Conservation (phyloP, 1,140 invertebrate species). For the Ostrea denselamellosa region DNA sequence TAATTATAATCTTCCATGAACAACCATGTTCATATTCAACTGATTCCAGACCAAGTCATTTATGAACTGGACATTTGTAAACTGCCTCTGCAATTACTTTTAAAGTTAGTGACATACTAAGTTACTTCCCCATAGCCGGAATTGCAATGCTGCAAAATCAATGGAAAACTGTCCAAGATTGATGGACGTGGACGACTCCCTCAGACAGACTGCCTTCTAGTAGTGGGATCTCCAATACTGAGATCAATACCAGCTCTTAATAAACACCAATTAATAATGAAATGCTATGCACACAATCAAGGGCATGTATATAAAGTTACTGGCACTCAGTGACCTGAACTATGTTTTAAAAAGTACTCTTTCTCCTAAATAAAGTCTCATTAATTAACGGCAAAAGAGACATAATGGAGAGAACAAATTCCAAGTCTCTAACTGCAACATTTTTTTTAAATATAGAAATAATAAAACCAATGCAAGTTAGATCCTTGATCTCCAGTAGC, state of each 20-base stretch:
- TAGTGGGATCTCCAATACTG: background rate
- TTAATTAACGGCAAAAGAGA: too few relatives aligned
- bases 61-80: background rate
- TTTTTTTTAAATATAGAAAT: too few relatives aligned
- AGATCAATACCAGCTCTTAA: background rate
- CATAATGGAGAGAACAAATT: too few relatives aligned
- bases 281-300: conserved; percentile 1
- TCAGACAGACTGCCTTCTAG: background rate
- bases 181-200: background rate
- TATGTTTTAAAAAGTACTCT: too few relatives aligned
- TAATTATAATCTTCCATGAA: too few relatives aligned
- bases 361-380: too few relatives aligned
- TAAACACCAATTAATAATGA: background rate
- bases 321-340: background rate
- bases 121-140: background rate
- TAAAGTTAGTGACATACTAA: background rate
- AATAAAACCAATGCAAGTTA: too few relatives aligned
- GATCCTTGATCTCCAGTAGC: too few relatives aligned
- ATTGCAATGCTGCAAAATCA: background rate
- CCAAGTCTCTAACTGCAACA: too few relatives aligned
- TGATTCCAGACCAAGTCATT: too few relatives aligned
- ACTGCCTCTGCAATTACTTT: background rate
- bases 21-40: too few relatives aligned
- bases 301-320: background rate
- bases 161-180: background rate